These are phyloP conservation scores for Percopsis omiscomaycus DNA, from an alignment of 2,797 vertebrate genomes.

Conservation along the genomic window DNA sequence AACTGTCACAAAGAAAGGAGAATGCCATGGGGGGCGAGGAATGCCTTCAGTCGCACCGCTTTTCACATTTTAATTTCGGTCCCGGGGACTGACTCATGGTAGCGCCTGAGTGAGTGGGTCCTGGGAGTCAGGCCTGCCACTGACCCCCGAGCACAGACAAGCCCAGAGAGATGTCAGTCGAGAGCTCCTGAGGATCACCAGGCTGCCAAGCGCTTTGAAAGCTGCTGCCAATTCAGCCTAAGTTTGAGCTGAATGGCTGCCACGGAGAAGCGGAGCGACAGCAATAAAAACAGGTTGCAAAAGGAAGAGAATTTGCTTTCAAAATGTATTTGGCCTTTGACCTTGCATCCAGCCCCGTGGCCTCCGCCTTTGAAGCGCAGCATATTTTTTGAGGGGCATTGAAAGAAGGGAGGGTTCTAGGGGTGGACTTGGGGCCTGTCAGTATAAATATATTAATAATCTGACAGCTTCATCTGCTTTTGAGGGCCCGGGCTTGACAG, in stretches of 20 bases:
- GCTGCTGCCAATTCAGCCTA: constrained; percentile 93
- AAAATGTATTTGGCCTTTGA: constrained; percentile 83
- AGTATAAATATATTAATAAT: constrained; percentile 86
- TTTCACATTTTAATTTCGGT: constrained; percentile 92
- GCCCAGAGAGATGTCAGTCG: constrained; percentile 83
- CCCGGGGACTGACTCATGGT: constrained; percentile 83
- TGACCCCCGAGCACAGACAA: constrained; percentile 84
- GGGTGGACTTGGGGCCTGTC: constrained; percentile 71
- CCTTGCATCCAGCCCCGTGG: constrained; percentile 72
- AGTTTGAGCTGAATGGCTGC: constrained; percentile 89
- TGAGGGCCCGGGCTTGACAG: constrained; percentile 80
- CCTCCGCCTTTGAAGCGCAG: constrained; percentile 79
- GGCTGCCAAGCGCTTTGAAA: constrained; percentile 89
- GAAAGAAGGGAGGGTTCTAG: constrained; percentile 72
- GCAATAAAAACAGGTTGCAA: constrained; percentile 91
- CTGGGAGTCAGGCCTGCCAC: constrained; percentile 80
- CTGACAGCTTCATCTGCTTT: constrained; percentile 87
- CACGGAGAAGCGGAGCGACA: constrained; percentile 82
- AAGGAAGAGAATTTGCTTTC: constrained; percentile 84
- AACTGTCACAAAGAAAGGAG: constrained; percentile 78
- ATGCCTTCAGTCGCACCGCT: constrained; percentile 81
- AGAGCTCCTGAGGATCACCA: constrained; percentile 84
- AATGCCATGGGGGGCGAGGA: constrained; percentile 78
- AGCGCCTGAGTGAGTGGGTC: constrained; percentile 80
- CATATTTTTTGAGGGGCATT: constrained; percentile 75